phyloP scores from a whole-genome alignment of 1,140 invertebrate species.

The Listronotus bonariensis region DNA sequence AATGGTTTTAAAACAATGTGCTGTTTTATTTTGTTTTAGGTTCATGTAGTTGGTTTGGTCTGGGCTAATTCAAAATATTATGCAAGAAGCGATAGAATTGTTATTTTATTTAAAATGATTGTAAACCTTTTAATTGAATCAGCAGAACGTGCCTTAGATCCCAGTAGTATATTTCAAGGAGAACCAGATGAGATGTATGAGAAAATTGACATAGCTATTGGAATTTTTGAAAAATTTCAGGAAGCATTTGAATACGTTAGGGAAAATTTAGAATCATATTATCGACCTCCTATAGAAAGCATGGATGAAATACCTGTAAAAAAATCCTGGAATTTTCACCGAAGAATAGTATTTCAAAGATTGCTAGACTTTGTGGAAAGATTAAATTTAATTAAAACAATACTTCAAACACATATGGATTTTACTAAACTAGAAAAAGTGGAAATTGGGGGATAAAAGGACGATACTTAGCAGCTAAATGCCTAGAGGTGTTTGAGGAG shows the following conservation, averaged over 20 bases:
- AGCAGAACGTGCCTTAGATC: slow-evolving; percentile 61
- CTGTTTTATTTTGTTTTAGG: slow-evolving; percentile 8
- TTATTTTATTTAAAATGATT: slow-evolving; percentile 74
- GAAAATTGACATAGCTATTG: slow-evolving; percentile 59
- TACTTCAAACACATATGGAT: slow-evolving; percentile 76
- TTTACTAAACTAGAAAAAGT: slow-evolving; percentile 87
- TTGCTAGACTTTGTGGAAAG: slow-evolving; percentile 70
- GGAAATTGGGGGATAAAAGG: slow-evolving; percentile 82
- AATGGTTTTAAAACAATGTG: too few species aligned
- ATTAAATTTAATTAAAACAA: slow-evolving; percentile 63
- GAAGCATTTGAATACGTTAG: slow-evolving; percentile 61
- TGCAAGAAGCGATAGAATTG: slow-evolving; percentile 73
- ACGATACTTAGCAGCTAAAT: slow-evolving; percentile 62
- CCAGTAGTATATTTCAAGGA: slow-evolving; percentile 70
- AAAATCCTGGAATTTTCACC: slow-evolving; percentile 74
- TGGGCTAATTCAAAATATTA: slow-evolving; percentile 87
- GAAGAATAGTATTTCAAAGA: slow-evolving; percentile 71
- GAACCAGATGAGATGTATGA: slow-evolving; percentile 67
- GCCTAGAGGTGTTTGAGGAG: slow-evolving; percentile 65
- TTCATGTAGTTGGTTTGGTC: slow-evolving; percentile 72
- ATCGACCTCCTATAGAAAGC: slow-evolving; percentile 2
- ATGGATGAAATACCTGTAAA: slow-evolving; percentile 45
- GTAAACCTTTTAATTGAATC: slow-evolving; percentile 77
- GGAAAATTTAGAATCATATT: slow-evolving; percentile 61
- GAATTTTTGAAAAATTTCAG: slow-evolving; percentile 58